Evolutionary conservation across 2,888 invertebrate genomes (phyloP).

Genomic region (Nymphalis urticae): DNA sequence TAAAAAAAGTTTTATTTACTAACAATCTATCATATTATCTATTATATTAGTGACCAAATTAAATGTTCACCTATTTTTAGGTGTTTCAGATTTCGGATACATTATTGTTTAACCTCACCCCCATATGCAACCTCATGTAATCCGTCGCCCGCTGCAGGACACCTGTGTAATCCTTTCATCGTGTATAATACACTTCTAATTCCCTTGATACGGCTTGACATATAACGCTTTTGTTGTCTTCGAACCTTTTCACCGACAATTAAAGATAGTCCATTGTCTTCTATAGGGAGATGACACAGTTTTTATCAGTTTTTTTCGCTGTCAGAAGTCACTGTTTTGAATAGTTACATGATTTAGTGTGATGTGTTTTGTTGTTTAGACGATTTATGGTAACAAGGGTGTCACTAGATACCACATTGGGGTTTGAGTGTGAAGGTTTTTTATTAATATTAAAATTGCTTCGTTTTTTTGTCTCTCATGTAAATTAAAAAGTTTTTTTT

Average conservation of each 20-base stretch:
- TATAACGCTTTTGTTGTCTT: conserved; percentile 71
- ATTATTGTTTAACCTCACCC: background rate
- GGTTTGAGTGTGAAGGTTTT: conserved; percentile 49
- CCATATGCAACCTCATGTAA: conserved; percentile 36
- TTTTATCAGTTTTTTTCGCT: conserved; percentile 54
- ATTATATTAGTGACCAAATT: background rate
- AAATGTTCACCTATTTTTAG: background rate
- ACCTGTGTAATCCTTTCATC: conserved; percentile 81
- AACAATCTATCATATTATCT: no score
- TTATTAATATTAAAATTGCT: conserved; percentile 12
- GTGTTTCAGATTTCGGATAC: background rate
- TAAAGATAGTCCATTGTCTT: conserved; percentile 72
- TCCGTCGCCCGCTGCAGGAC: conserved; percentile 54
- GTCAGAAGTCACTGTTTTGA: conserved; percentile 70
- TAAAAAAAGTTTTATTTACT: no score
- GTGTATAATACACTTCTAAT: conserved; percentile 77
- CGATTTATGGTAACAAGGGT: conserved; percentile 68
- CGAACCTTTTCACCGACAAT: conserved; percentile 70
- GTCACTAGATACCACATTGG: conserved; percentile 50
- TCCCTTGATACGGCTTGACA: conserved; percentile 79
- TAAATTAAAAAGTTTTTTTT: background rate
- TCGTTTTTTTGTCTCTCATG: background rate
- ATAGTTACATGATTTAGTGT: conserved; percentile 75
- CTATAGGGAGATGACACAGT: conserved; percentile 72
- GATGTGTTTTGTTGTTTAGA: conserved; percentile 65